Base-by-base conservation (phyloP, 2,888 invertebrate genomes). In the Ectropis crepuscularia region DNA sequence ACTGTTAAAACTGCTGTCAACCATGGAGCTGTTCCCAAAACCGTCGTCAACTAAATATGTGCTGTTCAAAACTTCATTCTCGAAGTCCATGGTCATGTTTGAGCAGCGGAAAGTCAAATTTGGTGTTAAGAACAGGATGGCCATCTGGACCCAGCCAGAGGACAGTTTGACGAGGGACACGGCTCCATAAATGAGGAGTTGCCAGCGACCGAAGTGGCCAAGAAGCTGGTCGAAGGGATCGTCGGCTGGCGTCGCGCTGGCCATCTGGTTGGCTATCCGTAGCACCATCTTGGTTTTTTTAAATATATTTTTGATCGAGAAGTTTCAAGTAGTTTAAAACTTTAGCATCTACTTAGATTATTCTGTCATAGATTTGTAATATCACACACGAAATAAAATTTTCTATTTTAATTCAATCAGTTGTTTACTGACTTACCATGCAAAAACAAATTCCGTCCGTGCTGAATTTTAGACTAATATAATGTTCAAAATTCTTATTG, bases 131-230 rank as follows among this genome's bases (percentile, higher is more conserved):
- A 96, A 96, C 0, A 96, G 93, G 53, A 96, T 95, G 0, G 95
- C 95, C 78, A 96, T 89, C 72, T 96, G 96, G 57, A 96, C 96
- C 96, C 96, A 96, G 6, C 96, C 96, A 0, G 96, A 95, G 0
- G 96, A 96, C 63, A 96, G 93, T 82, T 96, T 96, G 53, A 95
- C 94, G 6, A 96, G 78, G 28, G 95, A 95, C n/a, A 96, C 92
- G 0, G 95, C 89, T 0, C 94, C 77, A 59, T 95, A 95, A 0
- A 96, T 90, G 74, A 95, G 84, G 2, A 96, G 87, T 74, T 97
- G 96, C 95, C 96, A 97, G 74, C 86, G 91, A 5, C 96, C 96
- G 50, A 96, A 88, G 11, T 90, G 84, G 0, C 92, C 92, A 0
- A 92, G 73, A 1, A 92, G 67, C 39, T 82, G 83, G 0, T 85